Percentiles rank a stretch among this genome's conserved stretches.
phyloP scores from a whole-genome alignment of 2,888 invertebrate species.

The Drosophila aldrichi region DNA sequence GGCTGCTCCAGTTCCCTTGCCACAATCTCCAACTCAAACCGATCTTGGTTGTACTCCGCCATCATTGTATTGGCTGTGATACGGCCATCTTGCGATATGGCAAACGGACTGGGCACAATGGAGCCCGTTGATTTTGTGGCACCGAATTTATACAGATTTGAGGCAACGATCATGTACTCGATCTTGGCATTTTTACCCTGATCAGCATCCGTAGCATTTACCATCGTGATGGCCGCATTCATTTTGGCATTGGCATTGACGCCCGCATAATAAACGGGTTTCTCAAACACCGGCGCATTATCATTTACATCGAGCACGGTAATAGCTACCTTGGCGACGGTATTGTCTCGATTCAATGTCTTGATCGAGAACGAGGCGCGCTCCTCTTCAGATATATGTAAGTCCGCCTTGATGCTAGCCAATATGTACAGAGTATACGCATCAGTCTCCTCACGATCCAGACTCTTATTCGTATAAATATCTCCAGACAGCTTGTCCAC shows the following conservation, averaged over 20 bases:
- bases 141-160: constrained; percentile 92
- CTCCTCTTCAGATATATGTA: constrained; percentile 87
- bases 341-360: constrained; percentile 87
- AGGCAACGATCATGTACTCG: constrained; percentile 92
- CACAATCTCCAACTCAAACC: constrained; percentile 93
- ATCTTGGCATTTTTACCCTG: constrained; percentile 93
- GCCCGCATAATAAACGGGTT: constrained; percentile 86
- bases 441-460: constrained; percentile 92
- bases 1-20: constrained; percentile 93
- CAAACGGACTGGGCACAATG: constrained; percentile 94
- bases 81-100: constrained; percentile 84
- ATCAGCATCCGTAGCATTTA: constrained; percentile 93
- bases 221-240: constrained; percentile 90
- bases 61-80: constrained; percentile 91
- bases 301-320: constrained; percentile 93
- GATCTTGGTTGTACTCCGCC: constrained; percentile 95
- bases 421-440: constrained; percentile 91
- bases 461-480: constrained; percentile 91
- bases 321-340: constrained; percentile 90
- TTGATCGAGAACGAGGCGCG: constrained; percentile 85
- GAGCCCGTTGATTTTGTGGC: constrained; percentile 91
- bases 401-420: constrained; percentile 93
- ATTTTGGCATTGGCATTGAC: constrained; percentile 92
- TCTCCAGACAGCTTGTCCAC: constrained; percentile 93
- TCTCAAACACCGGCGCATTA: constrained; percentile 91